Evolutionary conservation across 1,140 invertebrate species (phyloP), one percentile per base, ranked within the genome.

Genomic region (Venturia canescens): DNA sequence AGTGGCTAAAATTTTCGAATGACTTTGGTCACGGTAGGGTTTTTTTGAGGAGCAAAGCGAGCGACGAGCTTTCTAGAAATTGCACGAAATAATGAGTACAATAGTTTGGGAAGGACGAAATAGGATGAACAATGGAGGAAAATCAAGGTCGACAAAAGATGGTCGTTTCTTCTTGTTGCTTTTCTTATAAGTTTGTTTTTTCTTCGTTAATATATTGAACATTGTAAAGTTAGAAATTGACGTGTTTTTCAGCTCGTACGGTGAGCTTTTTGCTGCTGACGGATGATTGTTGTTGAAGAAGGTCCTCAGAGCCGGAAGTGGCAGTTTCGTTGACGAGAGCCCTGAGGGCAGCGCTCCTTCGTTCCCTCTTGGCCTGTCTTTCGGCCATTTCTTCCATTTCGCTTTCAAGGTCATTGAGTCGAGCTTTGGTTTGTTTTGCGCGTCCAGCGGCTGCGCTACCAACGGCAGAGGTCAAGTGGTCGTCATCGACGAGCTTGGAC

Each of bases 371-470:
- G 9, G 91, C 92, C 34, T 91, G 89, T 29, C 89, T 89, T 50
- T 92, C 91, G 0, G 89, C 91, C 63, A 93, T 78, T 76, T 92
- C 91, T 38, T 93, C 92, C 88, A 93, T 91, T 79, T 93, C 93
- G 1, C 83, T 87, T 71, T 93, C 92, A 7, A 93, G 82, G n/a
- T 93, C 92, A 13, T 87, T 84, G 0, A 93, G 82, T 9, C 92
- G 85, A 1, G 90, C 91, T 27, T 92, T 89, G 9, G 91, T 92
- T 50, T 89, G 87, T 18, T 84, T 86, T 0, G 92, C 93, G 5
- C 93, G 83, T 6, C 84, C 84, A 0, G 88, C 89, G 0, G 92
- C 92, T 0, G 88, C 84, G 44, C 78, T 87, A 16, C n/a, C 74
- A 18, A 76, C 9, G 3, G 16, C 9, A 5, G 63, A 66, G 29